Evolutionary conservation across 2,888 invertebrate species (phyloP), one percentile per base, ranked within the genome.

Genomic region (Aporophyla nigra): DNA sequence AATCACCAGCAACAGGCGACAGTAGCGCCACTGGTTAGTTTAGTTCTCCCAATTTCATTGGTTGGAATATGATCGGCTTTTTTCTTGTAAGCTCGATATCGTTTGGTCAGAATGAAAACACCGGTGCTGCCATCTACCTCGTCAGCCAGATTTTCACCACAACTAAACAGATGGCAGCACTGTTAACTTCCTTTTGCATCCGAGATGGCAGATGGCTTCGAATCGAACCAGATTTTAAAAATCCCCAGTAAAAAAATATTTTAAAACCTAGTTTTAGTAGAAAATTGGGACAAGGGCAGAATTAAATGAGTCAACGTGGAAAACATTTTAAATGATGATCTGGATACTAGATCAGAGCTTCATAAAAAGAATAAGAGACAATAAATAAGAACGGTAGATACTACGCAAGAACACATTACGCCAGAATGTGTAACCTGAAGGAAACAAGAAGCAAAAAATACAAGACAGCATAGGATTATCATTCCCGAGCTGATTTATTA

Each of bases 151-250:
- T 27, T 43, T 24, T n/a, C 19, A 14, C 19, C 9, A 53, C 14
- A 49, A 16, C 4, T 53, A 4, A 53, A 65, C 65, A 88, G 87
- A 88, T 86, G 87, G 85, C 87, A 82, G 76, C 83, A 83, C 82
- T 49, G 16, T 49, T 12, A 33, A 51, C 33, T 33, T 49, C 24
- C 43, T 43, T 49, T n/a, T 16, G 0, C 27, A 43, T 66, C 9
- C 16, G 5, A 53, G 16, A 33, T 66, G 49, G 7, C 12, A 66
- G 6, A 0, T 27, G 14, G 14, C 7, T 49, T 27, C 21, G 9
- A 21, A 33, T 19, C 5, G 1, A 59, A 49, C 61, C 33, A 62
- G 7, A 24, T 61, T 53, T 0, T 9, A 69, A 43, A 72, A 46
- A 33, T 19, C 14, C 6, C 14, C 14, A 43, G 27, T 5, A 16